A percentile compares a stretch with the other conserved stretches of the same genome.
Evolutionary conservation across 2,797 vertebrate genomes (phyloP).

Genomic region (Nothura maculosa): DNA sequence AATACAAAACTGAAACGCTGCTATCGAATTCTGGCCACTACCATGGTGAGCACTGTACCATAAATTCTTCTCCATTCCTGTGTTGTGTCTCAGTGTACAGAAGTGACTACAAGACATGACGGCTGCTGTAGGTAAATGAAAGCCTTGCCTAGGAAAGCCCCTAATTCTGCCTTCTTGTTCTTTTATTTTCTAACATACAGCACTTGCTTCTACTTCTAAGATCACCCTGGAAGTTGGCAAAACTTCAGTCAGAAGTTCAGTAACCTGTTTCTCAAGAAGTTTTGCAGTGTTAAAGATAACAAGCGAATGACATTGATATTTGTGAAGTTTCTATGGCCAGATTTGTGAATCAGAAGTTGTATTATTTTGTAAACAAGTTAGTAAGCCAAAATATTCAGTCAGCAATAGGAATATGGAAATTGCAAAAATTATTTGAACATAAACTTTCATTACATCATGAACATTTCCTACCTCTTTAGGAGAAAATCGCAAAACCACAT

Average conservation of each 20-base stretch:
- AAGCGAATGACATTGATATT: not conserved
- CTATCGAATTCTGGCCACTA: not conserved
- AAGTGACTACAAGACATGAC: not conserved
- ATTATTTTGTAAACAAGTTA: not conserved
- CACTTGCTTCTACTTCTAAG: not conserved
- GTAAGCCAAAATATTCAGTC: not conserved
- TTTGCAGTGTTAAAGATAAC: not conserved
- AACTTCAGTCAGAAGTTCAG: not conserved
- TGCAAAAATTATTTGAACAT: not conserved
- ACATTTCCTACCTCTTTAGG: not conserved
- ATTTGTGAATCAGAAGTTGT: not conserved
- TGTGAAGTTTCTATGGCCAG: not conserved
- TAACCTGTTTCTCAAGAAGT: not conserved
- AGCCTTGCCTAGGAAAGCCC: not conserved
- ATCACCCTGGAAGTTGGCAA: too few relatives aligned
- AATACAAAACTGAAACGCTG: not conserved
- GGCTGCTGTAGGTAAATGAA: not conserved
- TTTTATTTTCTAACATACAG: not conserved
- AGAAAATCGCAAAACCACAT: not conserved
- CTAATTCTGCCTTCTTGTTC: not conserved
- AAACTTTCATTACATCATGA: not conserved
- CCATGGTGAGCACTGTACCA: not conserved
- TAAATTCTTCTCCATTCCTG: not conserved
- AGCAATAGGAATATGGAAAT: not conserved
- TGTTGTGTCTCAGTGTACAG: not conserved